These are phyloP conservation scores for Spilosoma lubricipeda DNA, from an alignment of 2,888 invertebrate species.

Conservation along the genomic window DNA sequence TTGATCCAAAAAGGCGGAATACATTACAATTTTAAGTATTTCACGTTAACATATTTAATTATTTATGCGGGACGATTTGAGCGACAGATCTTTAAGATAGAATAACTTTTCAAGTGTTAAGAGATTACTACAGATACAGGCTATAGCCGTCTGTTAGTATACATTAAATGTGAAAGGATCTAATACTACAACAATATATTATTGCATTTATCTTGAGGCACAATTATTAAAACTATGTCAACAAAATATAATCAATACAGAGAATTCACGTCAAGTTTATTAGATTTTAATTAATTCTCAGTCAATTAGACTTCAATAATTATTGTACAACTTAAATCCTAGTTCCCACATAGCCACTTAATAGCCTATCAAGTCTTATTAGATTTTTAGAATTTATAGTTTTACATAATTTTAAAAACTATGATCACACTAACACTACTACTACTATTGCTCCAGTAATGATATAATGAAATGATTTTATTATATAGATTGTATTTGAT, in stretches of 20 bases:
- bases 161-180: neutral
- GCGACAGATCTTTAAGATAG: constrained; percentile 27
- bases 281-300: constrained; percentile 4
- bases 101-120: constrained; percentile 1
- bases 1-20: constrained; percentile 48
- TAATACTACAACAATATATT: constrained; percentile 7
- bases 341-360: constrained; percentile 18
- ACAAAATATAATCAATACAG: constrained; percentile 5
- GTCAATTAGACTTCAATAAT: constrained; percentile 18
- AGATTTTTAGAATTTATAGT: constrained; percentile 29
- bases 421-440: neutral
- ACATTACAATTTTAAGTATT: constrained; percentile 19
- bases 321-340: constrained; percentile 29
- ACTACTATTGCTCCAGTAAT: neutral
- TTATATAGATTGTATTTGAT: neutral
- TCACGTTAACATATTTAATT: constrained; percentile 14
- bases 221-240: constrained; percentile 15
- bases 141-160: neutral
- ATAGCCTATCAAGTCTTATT: constrained; percentile 28
- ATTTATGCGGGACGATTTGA: constrained; percentile 34
- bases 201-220: constrained; percentile 22
- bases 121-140: neutral
- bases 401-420: neutral
- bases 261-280: constrained; percentile 8
- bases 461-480: neutral